phyloP scores from a whole-genome alignment of 2,888 invertebrate genomes.

The Acronicta alni region DNA sequence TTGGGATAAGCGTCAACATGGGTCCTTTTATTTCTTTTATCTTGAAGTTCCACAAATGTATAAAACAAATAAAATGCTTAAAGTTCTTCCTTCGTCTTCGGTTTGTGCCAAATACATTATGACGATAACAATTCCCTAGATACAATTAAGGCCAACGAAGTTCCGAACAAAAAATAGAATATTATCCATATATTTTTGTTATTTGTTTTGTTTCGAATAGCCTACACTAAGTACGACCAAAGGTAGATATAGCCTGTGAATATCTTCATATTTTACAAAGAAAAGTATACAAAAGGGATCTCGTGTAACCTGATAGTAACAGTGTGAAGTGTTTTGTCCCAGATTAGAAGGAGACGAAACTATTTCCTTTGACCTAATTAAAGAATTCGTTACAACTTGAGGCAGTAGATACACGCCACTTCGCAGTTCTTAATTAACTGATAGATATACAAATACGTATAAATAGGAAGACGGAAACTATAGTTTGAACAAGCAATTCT shows the following conservation, averaged over 20 bases:
- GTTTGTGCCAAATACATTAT: neutral
- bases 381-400: conserved; percentile 28
- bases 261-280: neutral
- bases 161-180: no score
- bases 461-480: neutral
- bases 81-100: neutral
- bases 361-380: conserved; percentile 44
- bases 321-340: conserved; percentile 22
- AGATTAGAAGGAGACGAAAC: conserved; percentile 22
- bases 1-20: conserved; percentile 12
- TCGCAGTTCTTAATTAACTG: conserved; percentile 21
- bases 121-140: neutral
- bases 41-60: neutral
- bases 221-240: no score
- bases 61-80: neutral
- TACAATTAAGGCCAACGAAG: neutral
- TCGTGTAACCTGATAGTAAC: conserved; percentile 26
- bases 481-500: neutral
- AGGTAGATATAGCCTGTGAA: no score
- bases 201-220: no score
- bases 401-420: conserved; percentile 5
- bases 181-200: no score
- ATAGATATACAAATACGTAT: conserved; percentile 13
- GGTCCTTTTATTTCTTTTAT: conserved; percentile 2
- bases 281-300: conserved; percentile 18